Evolutionary conservation across 2,113 vertebrate genomes (phyloP), one percentile per base, ranked within the genome.

Genomic region (Malurus alboscapulatus): DNA sequence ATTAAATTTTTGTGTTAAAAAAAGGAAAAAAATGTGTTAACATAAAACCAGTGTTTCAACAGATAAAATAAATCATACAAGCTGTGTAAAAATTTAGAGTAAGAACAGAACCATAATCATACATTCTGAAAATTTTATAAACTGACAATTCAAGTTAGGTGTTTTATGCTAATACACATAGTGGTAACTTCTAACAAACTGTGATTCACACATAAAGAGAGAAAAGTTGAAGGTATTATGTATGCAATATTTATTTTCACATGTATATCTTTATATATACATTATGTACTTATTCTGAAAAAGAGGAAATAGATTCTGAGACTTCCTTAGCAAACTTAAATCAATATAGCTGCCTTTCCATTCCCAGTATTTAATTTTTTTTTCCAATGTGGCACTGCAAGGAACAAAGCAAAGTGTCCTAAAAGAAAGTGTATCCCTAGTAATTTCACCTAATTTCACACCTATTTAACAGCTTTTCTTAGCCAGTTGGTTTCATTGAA

Each of bases 401-500:
- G 93, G 96, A 97, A 98, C 97, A 97, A 98, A 98, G 94, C 80
- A 97, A 97, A 97, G 73, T 97, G 96, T 96, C 94, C 97, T 97
- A 98, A 97, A 97, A 97, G 97, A 97, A 98, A 98, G 96, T 96
- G 92, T 96, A 97, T 97, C 85, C 24, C 92, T 94, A 44, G 88
- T 97, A 98, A 98, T 98, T 98, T 97, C 94, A 97, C 95, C 96
- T 97, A 95, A 97, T 98, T 98, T 98, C 97, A 98, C 98, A 98
- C 97, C 92, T 97, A 97, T 97, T 97, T 97, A 95, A 96, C 96
- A 97, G 96, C 87, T 97, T 97, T 97, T 97, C 79, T 96, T 96
- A 97, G 96, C 93, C 96, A 97, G 92, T 93, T 96, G 91, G 93
- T 97, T 97, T 97, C 51, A 90, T 40, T 91, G 93, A 97, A 97